Evolutionary conservation across 2,113 vertebrate genomes (phyloP).

Genomic region (Petromus typicus): DNA sequence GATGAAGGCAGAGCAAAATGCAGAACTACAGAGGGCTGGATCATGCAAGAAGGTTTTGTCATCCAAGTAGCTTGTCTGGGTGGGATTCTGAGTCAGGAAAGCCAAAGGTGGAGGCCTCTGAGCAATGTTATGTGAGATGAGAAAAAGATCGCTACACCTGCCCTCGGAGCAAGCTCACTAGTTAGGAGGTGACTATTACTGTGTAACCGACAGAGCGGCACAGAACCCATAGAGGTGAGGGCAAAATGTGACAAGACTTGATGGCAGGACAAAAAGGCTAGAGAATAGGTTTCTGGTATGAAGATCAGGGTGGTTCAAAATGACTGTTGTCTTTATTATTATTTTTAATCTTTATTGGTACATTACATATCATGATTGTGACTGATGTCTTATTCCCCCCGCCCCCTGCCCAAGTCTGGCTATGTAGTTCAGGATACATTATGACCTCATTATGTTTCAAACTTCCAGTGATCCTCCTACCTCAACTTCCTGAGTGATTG

Average conservation of each 20-base stretch:
- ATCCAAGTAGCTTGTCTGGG: neutral
- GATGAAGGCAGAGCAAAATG: neutral
- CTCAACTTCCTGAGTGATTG: too few species aligned
- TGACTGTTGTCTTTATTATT: too few species aligned
- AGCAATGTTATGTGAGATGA: neutral
- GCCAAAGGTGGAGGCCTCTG: neutral
- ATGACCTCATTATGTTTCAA: too few species aligned
- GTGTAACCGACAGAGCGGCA: neutral
- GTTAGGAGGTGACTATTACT: neutral
- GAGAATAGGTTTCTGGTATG: too few species aligned
- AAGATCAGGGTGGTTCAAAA: neutral
- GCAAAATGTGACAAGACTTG: neutral
- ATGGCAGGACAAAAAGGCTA: neutral
- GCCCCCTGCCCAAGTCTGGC: too few species aligned
- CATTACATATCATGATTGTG: too few species aligned
- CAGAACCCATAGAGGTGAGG: neutral
- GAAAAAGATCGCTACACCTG: neutral
- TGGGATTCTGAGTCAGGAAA: neutral
- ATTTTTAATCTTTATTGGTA: neutral
- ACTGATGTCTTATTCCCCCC: too few species aligned
- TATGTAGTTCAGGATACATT: too few species aligned
- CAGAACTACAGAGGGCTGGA: neutral
- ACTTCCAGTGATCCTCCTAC: too few species aligned
- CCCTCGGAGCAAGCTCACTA: too few species aligned
- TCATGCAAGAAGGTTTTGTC: neutral